phyloP scores from a whole-genome alignment of 2,113 vertebrate genomes.

The Hippocampus abdominalis region DNA sequence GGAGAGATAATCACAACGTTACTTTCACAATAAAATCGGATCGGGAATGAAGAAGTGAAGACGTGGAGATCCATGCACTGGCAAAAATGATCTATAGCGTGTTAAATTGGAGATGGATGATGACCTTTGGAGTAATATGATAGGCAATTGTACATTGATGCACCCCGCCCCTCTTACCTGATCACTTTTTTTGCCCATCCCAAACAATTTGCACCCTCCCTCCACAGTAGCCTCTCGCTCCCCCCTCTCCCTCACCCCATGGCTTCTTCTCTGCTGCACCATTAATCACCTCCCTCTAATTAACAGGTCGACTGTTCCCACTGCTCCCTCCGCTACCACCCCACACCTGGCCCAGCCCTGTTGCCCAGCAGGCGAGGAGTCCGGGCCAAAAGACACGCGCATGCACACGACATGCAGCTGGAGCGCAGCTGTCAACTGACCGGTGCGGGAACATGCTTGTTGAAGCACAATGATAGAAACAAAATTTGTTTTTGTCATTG shows the following conservation, averaged over 20 bases:
- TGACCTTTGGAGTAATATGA: neutral
- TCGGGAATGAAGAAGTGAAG: constrained; percentile 34
- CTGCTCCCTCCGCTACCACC: constrained; percentile 69
- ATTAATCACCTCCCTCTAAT: constrained; percentile 98
- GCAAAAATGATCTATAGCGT: neutral
- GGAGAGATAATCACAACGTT: constrained; percentile 73
- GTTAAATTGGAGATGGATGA: neutral
- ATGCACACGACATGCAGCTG: constrained; percentile 26
- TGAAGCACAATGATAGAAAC: constrained; percentile 28
- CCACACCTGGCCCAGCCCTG: constrained; percentile 69
- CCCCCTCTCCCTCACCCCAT: constrained; percentile 48
- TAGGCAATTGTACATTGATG: neutral
- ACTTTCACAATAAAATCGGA: constrained; percentile 69
- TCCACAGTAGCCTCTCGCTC: constrained; percentile 14
- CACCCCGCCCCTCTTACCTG: constrained; percentile 14
- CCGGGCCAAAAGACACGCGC: constrained; percentile 38
- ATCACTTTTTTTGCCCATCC: constrained; percentile 25
- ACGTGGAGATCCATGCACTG: neutral
- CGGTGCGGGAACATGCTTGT: constrained; percentile 31
- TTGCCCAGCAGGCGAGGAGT: constrained; percentile 60
- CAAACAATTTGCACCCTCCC: constrained; percentile 39
- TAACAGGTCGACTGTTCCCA: constrained; percentile 91
- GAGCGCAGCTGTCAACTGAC: constrained; percentile 63
- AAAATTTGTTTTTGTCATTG: constrained; percentile 24
- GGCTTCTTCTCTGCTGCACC: constrained; percentile 63